These are phyloP conservation scores for Setipinna tenuifilis DNA, from an alignment of 2,797 vertebrate genomes.

Conservation along the genomic window DNA sequence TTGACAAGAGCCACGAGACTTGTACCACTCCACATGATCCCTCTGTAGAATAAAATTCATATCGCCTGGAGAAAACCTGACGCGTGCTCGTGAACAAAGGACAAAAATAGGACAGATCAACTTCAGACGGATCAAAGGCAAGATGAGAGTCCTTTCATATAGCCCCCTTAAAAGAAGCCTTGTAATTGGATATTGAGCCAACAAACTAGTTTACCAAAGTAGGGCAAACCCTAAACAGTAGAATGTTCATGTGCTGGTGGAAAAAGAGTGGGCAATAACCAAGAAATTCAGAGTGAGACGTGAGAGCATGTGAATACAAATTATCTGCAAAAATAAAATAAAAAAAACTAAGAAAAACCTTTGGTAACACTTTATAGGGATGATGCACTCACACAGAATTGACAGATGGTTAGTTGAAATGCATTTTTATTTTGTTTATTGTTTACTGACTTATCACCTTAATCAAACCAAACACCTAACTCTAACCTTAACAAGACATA, in stretches of 20 bases:
- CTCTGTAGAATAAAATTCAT: background rate
- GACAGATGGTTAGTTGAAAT: too few relatives aligned
- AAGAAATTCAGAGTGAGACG: background rate
- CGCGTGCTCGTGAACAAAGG: background rate
- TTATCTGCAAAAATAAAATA: background rate
- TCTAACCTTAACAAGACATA: too few relatives aligned
- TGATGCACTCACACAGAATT: too few relatives aligned
- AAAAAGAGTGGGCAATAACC: slow-evolving; percentile 27
- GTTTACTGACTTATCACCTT: too few relatives aligned
- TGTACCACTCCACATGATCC: background rate
- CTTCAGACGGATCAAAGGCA: background rate
- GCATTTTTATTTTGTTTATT: too few relatives aligned
- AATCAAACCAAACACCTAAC: too few relatives aligned
- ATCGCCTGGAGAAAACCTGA: slow-evolving; percentile 9
- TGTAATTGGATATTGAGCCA: slow-evolving; percentile 20
- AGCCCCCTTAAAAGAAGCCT: background rate
- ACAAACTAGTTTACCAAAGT: slow-evolving; percentile 24
- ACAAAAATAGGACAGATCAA: slow-evolving; percentile 17
- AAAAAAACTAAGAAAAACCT: background rate
- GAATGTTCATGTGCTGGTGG: slow-evolving; percentile 37
- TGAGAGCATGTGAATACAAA: background rate
- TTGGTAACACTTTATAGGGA: too few relatives aligned
- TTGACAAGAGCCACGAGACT: background rate
- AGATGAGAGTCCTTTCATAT: background rate
- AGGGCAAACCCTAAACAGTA: slow-evolving; percentile 3